Conservation (phyloP, 1,140 invertebrate species). For the Atta cephalotes region DNA sequence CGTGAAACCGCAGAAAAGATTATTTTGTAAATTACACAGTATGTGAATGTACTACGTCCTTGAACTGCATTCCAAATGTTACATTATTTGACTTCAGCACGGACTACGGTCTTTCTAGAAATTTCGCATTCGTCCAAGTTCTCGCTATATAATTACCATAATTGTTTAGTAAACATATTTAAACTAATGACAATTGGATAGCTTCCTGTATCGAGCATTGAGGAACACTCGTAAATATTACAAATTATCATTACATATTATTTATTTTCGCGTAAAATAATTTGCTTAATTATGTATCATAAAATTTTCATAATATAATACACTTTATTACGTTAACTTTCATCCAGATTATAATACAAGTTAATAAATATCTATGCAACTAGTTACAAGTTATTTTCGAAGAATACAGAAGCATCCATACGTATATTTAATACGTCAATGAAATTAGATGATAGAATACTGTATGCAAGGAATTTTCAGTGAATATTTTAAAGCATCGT, state of each 20-base stretch:
- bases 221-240: neutral
- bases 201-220: neutral
- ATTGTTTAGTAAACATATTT: neutral
- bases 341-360: neutral
- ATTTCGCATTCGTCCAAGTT: neutral
- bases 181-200: neutral
- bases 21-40: neutral
- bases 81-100: neutral
- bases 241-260: neutral
- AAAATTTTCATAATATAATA: neutral
- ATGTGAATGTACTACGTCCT: neutral
- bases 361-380: neutral
- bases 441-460: neutral
- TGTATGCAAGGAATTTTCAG: neutral
- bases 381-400: too few species aligned
- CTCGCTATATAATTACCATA: neutral
- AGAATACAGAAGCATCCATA: too few species aligned
- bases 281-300: neutral
- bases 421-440: too few species aligned
- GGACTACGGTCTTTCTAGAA: neutral
- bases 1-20: neutral
- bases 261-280: neutral
- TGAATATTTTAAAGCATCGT: neutral
- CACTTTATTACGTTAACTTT: neutral
- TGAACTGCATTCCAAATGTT: conserved; percentile 13